phyloP scores from a whole-genome alignment of 2,888 invertebrate genomes.

The Griposia aprilina region DNA sequence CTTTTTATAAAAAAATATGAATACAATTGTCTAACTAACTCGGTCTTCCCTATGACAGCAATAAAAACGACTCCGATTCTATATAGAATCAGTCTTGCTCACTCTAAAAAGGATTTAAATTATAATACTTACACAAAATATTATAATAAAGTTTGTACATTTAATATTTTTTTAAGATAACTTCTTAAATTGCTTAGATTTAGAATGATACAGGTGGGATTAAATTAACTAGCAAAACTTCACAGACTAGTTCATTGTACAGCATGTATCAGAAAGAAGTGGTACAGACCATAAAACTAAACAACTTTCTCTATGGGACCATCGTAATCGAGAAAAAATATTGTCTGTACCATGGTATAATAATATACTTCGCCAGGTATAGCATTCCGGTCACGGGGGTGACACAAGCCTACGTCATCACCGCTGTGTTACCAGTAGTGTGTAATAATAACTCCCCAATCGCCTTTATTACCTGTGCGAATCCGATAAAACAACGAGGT shows the following conservation, averaged over 20 bases:
- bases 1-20: too few species aligned
- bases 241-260: not conserved
- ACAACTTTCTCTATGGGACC: too few species aligned
- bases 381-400: too few species aligned
- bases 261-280: not conserved
- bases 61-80: not conserved
- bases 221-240: not conserved
- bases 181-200: conserved; percentile 26
- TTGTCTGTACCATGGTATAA: too few species aligned
- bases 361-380: too few species aligned
- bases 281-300: too few species aligned
- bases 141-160: conserved; percentile 47
- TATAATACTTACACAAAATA: conserved; percentile 19
- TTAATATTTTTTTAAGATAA: conserved; percentile 56
- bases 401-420: too few species aligned
- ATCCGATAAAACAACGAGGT: too few species aligned
- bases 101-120: conserved; percentile 15
- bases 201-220: not conserved
- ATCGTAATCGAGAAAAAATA: too few species aligned
- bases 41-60: not conserved
- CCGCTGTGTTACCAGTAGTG: too few species aligned
- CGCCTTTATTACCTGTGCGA: too few species aligned
- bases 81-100: conserved; percentile 15
- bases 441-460: too few species aligned
- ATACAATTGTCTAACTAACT: not conserved